phyloP scores from a whole-genome alignment of 2,797 vertebrate genomes.

The Astyanax mexicanus region DNA sequence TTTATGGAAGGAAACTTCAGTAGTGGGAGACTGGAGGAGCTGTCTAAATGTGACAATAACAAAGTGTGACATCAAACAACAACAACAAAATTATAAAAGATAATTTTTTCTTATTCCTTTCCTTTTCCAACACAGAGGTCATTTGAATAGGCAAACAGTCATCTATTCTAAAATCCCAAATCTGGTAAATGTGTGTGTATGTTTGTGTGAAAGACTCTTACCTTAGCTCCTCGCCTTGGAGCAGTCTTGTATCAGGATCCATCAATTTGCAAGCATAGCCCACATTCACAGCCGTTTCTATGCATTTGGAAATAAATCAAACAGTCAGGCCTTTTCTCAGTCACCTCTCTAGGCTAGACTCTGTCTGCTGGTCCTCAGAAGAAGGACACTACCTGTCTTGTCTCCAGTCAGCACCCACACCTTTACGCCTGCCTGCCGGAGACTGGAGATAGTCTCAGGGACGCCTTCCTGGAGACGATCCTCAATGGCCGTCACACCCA shows the following conservation, averaged over 20 bases:
- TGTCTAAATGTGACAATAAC: constrained; percentile 69
- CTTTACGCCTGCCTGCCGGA: constrained; percentile 88
- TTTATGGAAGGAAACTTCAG: constrained; percentile 65
- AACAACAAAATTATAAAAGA: too few relatives aligned
- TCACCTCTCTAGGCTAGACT: background rate
- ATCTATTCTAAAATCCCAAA: too few relatives aligned
- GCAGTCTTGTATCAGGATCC: constrained; percentile 82
- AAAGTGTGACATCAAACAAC: constrained; percentile 14
- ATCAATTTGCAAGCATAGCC: constrained; percentile 91
- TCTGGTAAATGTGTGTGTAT: constrained; percentile 9
- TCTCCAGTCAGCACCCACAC: constrained; percentile 96
- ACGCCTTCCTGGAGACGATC: constrained; percentile 91
- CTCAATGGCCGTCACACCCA: constrained; percentile 93
- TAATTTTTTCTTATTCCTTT: too few relatives aligned
- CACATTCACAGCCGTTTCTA: constrained; percentile 93
- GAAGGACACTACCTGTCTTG: constrained; percentile 86
- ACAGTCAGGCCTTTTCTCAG: background rate
- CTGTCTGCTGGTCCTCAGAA: background rate
- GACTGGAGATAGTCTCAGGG: constrained; percentile 87
- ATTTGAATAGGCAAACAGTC: too few relatives aligned
- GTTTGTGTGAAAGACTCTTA: constrained; percentile 61
- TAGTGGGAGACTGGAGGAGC: constrained; percentile 75
- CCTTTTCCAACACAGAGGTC: too few relatives aligned
- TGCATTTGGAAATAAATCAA: constrained; percentile 19
- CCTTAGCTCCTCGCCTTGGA: constrained; percentile 89